Evolutionary conservation across 1,140 invertebrate genomes (phyloP).

Genomic region (Rhopalosiphum maidis): DNA sequence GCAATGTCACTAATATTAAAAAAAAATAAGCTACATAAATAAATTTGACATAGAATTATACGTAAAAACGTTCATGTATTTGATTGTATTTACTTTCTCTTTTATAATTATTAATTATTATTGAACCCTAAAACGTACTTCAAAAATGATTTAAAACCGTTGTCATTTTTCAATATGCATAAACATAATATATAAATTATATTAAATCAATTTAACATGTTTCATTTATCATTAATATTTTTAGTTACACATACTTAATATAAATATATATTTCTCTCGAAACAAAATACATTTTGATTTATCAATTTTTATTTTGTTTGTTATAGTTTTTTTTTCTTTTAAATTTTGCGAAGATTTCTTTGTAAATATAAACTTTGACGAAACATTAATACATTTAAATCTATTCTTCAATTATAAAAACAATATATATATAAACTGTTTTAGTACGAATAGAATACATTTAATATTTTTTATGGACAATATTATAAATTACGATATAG

Average conservation of each 20-base stretch:
- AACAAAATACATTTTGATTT: not conserved
- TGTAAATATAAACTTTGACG: not conserved
- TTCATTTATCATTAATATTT: too few relatives aligned
- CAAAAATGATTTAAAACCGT: not conserved
- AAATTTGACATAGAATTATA: not conserved
- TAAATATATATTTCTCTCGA: not conserved
- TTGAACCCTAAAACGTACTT: not conserved
- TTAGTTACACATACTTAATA: not conserved
- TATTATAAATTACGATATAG: not conserved
- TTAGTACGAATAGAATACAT: not conserved
- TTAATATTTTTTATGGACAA: not conserved
- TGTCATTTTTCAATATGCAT: not conserved
- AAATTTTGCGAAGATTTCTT: not conserved
- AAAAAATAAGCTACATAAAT: not conserved
- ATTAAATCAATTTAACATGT: not conserved
- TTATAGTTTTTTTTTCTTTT: not conserved
- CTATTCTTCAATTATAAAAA: not conserved
- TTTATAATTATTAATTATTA: not conserved
- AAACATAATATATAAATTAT: not conserved
- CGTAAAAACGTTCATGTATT: not conserved
- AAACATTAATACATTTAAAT: not conserved
- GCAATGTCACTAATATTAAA: not conserved
- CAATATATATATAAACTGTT: not conserved
- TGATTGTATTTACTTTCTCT: not conserved
- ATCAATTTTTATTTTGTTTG: not conserved